Evolutionary conservation across 2,888 invertebrate species (phyloP), one percentile per base, ranked within the genome.

Genomic region (Gordius sp.): DNA sequence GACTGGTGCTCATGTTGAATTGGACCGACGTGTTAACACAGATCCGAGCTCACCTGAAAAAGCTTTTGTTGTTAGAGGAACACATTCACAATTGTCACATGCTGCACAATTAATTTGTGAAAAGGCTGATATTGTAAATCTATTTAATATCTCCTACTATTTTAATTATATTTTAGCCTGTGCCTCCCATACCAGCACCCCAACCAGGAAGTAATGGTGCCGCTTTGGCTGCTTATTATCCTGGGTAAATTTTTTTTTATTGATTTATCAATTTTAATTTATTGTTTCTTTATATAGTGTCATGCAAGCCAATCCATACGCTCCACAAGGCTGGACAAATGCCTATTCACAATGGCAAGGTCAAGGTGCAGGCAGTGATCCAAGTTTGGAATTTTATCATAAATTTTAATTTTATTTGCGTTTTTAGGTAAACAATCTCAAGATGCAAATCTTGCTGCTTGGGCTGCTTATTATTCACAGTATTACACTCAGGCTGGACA

Each of bases 1-100:
- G 13, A 54, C 55, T 4, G 55, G 55, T 26, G 55, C 55, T 16
- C 55, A 54, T 54, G 55, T 54, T 26, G 55, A 54, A 54, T 27
- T 54, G 4, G 55, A 54, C 27, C 25, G 55, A 4, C 4, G 27
- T 4, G 26, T 27, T 8, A 54, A 54, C 55, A 28, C 28, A 4
- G 55, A 54, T 27, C 26, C 26, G 13, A 26, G 8, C 28, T 25
- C 55, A 27, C 26, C 55, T 28, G 28, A 54, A 25, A 54, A 54
- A 54, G 55, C 55, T 24, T 54, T 54, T 28, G 28, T 25, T 8
- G 23, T 54, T 8, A 24, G 55, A 26, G 55, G 55, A 8, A 54
- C 55, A n/a, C 26, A 27, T 54, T 28, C 26, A 16, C 55, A 54
- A 54, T 26, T 54, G 4, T 28, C 26, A 24, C 27, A 54, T 13